These are phyloP conservation scores for Salvator merianae DNA, from an alignment of 2,113 vertebrate species.

Conservation along the genomic window DNA sequence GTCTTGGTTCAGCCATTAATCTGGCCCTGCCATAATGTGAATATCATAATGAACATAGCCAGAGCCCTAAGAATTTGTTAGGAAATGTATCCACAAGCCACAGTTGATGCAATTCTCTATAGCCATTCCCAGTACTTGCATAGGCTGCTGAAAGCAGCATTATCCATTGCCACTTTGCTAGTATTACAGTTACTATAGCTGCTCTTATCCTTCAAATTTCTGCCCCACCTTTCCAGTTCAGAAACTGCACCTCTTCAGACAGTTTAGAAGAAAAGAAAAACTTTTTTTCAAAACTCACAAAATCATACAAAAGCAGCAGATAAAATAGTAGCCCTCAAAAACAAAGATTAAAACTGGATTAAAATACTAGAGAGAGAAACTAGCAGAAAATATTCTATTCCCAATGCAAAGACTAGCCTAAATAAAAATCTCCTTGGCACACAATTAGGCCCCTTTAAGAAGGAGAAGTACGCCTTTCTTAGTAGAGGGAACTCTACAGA, in stretches of 20 bases:
- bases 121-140: neutral
- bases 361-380: neutral
- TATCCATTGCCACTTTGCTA: neutral
- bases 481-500: neutral
- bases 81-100: neutral
- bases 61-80: neutral
- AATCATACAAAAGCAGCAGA: neutral
- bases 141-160: neutral
- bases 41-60: slow-evolving; percentile 26
- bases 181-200: too few relatives aligned
- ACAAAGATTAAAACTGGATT: too few relatives aligned
- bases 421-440: slow-evolving; percentile 6
- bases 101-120: neutral
- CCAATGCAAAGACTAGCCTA: neutral
- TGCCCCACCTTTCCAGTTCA: neutral
- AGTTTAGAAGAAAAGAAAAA: neutral
- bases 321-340: neutral
- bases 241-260: neutral
- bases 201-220: neutral
- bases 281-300: neutral
- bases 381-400: neutral
- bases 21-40: slow-evolving; percentile 16
- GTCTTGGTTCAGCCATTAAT: slow-evolving; percentile 2
- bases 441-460: neutral
- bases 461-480: neutral